phyloP scores from a whole-genome alignment of 1,140 invertebrate species.

The Drosophila simulans region DNA sequence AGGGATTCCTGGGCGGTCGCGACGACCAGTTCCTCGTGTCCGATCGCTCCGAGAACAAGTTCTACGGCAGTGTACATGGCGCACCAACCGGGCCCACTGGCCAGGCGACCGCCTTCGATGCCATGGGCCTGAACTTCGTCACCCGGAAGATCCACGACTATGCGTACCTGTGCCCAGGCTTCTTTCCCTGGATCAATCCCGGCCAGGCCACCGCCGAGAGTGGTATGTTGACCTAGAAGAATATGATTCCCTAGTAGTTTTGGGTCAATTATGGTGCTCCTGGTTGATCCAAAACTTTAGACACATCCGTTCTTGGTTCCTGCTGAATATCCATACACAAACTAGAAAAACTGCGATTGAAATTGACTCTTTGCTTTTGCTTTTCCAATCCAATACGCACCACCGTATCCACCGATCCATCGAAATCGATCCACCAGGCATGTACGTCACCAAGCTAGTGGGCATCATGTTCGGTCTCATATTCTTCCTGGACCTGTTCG shows the following conservation, averaged over 20 bases:
- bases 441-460: conserved; percentile 94
- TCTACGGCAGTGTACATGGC: conserved; percentile 88
- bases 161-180: conserved; percentile 92
- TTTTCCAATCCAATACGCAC: conserved; percentile 27
- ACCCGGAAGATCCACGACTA: conserved; percentile 88
- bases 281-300: neutral
- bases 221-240: conserved; percentile 77
- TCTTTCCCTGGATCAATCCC: conserved; percentile 94
- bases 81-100: conserved; percentile 83
- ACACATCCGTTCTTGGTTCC: neutral
- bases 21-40: conserved; percentile 95
- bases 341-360: conserved; percentile 25
- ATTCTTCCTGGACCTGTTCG: conserved; percentile 92
- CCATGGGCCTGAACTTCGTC: conserved; percentile 87
- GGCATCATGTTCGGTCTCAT: conserved; percentile 93
- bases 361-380: conserved; percentile 50
- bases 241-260: neutral
- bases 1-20: conserved; percentile 89
- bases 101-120: conserved; percentile 84
- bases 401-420: conserved; percentile 11
- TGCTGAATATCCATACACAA: neutral
- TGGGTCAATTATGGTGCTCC: neutral
- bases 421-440: conserved; percentile 85
- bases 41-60: conserved; percentile 93
- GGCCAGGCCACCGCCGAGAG: conserved; percentile 93